Evolutionary conservation across 2,888 invertebrate species (phyloP), one percentile per base, ranked within the genome.

Genomic region (Chydorus sphaericus): DNA sequence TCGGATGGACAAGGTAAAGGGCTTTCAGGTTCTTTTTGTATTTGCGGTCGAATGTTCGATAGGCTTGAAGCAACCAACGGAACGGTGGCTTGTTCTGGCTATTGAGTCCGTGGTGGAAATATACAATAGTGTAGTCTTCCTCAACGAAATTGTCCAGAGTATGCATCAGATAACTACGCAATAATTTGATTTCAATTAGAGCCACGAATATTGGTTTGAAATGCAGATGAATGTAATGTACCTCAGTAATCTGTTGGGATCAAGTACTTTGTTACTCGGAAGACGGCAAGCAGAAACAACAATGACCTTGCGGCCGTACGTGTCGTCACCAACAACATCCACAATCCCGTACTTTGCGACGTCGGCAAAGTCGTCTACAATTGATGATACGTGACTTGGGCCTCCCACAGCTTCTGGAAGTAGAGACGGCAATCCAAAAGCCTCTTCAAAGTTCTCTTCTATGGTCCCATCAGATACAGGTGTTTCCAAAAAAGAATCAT

Each of bases 1-100:
- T 97, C 54, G 98, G 98, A 73, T 99, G 98, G 50, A 99, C 97
- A 65, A 99, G 78, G 74, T 94, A 98, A 58, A 99, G 74, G 23
- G 94, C 94, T 73, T 99, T 98, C 38, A 98, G 74, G 71, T 99
- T 98, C 73, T 99, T 99, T 74, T 97, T 96, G 74, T 97, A 99
- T 77, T 94, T 94, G 63, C 98, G 81, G 74, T 98, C 97, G 65
- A 99, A 88, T 36, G 93, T 88, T 69, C 85, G 86, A 70, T 97
- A 99, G 0, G 96, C 94, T 70, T 91, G 90, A 82, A 96, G 86
- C 55, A 99, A 75, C 90, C 97, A 98, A 31, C 87, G 82, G 1
- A 94, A 74, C 1, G 94, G 85, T 0, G 97, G 98, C 69, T 96
- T 97, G 72, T 96, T 98, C 71, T 86, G 85, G 67, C 91, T 92